Base-by-base conservation (phyloP, 1,140 invertebrate species). In the Neotoxoptera formosana region DNA sequence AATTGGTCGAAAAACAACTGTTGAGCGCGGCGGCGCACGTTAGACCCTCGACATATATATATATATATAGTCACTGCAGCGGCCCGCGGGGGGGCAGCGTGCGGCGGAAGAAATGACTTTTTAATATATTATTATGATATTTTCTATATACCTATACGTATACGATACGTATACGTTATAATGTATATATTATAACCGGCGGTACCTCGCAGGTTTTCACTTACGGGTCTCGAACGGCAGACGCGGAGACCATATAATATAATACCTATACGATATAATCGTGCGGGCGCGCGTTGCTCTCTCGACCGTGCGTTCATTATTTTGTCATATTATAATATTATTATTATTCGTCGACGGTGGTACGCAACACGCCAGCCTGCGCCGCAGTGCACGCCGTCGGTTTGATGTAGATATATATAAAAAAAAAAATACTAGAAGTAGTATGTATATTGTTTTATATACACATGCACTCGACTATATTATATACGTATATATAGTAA, bases 1-100 rank as follows among this genome's bases (percentile, higher is more conserved):
- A 76, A 91, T 91, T 67, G 90, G 90, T 67, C 36, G 53, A 60
- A 60, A 90, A 90, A 90, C 56, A 90, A 90, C 86, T 88, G 14
- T 88, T n/a, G n/a, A 86, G 41, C n/a, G n/a, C n/a, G n/a, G n/a
- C n/a, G n/a, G n/a, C n/a, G n/a, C 36, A 86, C 41, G 87, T 89
- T 7, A 51, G 30, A 76, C 47, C 87, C 87, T 34, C 87, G 89
- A 67, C n/a, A n/a, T n/a, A n/a, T n/a, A n/a, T n/a, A n/a, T n/a
- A n/a, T n/a, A n/a, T n/a, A n/a, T n/a, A n/a, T n/a, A n/a, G 89
- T 45, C 53, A 90, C 89, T n/a, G n/a, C n/a, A n/a, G n/a, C n/a
- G 8, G 53, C 30, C 60, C 60, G 17, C 60, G 89, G 21, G 53
- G 53, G 53, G 25, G 86, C 47, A 9, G 86, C n/a, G n/a, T n/a